Conservation (phyloP, 2,113 vertebrate species). For the Paraplagusia blochii region DNA sequence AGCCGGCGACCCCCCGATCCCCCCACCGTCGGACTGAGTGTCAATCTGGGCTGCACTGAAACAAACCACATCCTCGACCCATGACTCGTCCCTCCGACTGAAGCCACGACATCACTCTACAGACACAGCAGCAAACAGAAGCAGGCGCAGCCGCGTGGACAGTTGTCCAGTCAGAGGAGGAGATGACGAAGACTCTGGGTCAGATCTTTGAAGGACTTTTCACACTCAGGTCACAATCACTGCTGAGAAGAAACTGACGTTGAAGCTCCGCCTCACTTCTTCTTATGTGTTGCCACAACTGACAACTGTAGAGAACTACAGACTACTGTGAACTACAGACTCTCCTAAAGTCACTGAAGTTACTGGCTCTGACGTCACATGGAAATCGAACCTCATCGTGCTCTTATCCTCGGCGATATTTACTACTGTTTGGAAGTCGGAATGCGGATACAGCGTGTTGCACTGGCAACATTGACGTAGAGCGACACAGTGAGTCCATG, state of each 20-base stretch:
- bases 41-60: conserved; percentile 55
- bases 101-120: conserved; percentile 29
- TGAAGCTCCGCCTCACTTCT: conserved; percentile 70
- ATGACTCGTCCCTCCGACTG: conserved; percentile 20
- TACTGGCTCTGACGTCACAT: no score
- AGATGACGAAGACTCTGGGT: conserved; percentile 20
- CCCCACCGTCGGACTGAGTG: no score
- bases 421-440: conserved; percentile 4
- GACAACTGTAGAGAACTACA: no score
- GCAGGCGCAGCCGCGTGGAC: no score
- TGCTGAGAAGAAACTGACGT: conserved; percentile 57
- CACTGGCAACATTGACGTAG: conserved; percentile 56
- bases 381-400: no score
- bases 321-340: no score
- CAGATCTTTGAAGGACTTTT: no score
- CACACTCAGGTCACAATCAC: conserved; percentile 72
- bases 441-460: conserved; percentile 47
- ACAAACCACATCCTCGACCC: conserved; percentile 56
- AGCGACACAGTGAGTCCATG: conserved; percentile 74
- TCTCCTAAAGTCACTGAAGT: no score
- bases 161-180: conserved; percentile 36
- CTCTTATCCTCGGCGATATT: no score
- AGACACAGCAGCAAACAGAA: conserved; percentile 56
- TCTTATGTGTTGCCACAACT: no score
- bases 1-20: conserved; percentile 52